Evolutionary conservation across 2,113 vertebrate species (phyloP).

Genomic region (Passer montanus): DNA sequence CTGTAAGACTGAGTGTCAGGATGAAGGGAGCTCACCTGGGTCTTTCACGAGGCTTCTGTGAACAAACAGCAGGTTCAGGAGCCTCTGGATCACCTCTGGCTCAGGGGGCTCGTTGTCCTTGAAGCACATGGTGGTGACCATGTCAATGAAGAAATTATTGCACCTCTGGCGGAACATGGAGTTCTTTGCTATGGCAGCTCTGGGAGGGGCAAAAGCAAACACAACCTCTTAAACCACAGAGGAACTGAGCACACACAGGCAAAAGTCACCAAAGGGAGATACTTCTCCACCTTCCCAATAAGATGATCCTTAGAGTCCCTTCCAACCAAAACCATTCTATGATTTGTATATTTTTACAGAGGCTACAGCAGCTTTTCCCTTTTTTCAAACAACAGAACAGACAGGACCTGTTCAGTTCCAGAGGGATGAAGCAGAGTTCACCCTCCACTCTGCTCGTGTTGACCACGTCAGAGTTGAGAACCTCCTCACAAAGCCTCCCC

Average conservation of each 20-base stretch:
- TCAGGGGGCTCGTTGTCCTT: slow-evolving; percentile 87
- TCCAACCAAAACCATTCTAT: background rate
- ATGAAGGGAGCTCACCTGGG: slow-evolving; percentile 42
- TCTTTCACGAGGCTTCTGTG: slow-evolving; percentile 2
- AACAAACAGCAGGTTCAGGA: slow-evolving; percentile 85
- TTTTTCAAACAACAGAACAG: background rate
- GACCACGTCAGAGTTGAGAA: background rate
- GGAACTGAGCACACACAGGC: background rate
- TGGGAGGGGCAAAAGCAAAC: slow-evolving; percentile 4
- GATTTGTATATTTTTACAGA: background rate
- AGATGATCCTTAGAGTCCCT: background rate
- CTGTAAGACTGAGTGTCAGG: accelerated
- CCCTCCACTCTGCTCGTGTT: accelerated
- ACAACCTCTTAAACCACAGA: background rate
- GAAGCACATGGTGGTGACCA: slow-evolving; percentile 92
- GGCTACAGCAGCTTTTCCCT: background rate
- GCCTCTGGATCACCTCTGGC: slow-evolving; percentile 72
- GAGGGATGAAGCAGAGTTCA: background rate
- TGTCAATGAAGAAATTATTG: slow-evolving; percentile 91
- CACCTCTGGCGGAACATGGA: slow-evolving; percentile 84
- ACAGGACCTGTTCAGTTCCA: background rate
- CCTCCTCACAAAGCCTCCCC: background rate
- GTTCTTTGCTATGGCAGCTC: slow-evolving; percentile 72
- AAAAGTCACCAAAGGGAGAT: background rate
- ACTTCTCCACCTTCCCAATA: background rate